These are phyloP conservation scores for Eupeodes luniger DNA, from an alignment of 2,888 invertebrate genomes.

Conservation along the genomic window DNA sequence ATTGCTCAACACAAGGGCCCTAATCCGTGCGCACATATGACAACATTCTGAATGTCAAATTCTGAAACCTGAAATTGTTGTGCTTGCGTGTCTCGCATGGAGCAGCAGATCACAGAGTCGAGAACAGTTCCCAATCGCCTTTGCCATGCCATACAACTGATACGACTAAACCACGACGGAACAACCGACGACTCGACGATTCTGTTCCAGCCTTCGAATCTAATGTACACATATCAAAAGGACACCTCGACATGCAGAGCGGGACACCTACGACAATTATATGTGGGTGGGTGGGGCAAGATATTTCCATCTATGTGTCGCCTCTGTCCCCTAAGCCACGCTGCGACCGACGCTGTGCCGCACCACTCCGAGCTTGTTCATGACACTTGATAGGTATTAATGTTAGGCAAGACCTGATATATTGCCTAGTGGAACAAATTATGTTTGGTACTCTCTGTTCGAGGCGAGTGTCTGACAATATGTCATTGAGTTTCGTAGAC, in stretches of 20 bases:
- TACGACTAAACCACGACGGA: too few species aligned
- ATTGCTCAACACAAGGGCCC: constrained; percentile 55
- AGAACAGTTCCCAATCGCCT: neutral
- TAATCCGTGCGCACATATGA: constrained; percentile 68
- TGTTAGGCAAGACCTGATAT: constrained; percentile 73
- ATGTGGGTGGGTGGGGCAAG: constrained; percentile 75
- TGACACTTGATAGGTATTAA: constrained; percentile 73
- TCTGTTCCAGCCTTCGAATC: constrained; percentile 55
- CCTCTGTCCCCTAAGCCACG: neutral
- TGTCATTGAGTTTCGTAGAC: constrained; percentile 64
- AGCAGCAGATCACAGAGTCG: constrained; percentile 2
- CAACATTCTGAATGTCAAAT: constrained; percentile 73
- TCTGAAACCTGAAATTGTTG: constrained; percentile 58
- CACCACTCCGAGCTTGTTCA: constrained; percentile 6
- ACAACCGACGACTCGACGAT: neutral
- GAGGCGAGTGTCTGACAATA: constrained; percentile 69
- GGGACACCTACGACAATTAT: constrained; percentile 75
- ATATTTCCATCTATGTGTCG: constrained; percentile 56
- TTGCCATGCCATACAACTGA: neutral
- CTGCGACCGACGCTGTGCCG: too few species aligned
- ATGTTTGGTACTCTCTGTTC: constrained; percentile 62
- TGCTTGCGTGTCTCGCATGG: constrained; percentile 61
- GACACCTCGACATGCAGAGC: constrained; percentile 72
- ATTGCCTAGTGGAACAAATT: constrained; percentile 73
- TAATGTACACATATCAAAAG: constrained; percentile 76